phyloP scores from a whole-genome alignment of 2,113 vertebrate genomes.

The Lepidothrix coronata region DNA sequence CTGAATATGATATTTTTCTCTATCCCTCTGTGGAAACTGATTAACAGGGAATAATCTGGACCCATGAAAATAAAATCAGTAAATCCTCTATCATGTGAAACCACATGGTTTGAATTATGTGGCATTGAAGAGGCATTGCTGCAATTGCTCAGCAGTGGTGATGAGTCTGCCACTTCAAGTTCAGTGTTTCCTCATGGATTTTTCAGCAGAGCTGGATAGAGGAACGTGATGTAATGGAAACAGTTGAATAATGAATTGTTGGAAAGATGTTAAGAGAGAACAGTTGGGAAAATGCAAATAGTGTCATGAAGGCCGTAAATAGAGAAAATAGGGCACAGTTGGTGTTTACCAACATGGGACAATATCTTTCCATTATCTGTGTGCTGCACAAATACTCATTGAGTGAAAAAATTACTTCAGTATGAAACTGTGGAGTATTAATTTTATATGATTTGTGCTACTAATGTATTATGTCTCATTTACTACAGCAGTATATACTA shows the following conservation, averaged over 20 bases:
- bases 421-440: background rate
- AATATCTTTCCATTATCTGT: background rate
- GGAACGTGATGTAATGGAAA: background rate
- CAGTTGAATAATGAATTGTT: background rate
- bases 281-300: background rate
- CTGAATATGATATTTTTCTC: background rate
- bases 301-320: background rate
- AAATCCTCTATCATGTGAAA: background rate
- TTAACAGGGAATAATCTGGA: background rate
- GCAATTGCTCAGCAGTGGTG: background rate
- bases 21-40: background rate
- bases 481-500: background rate
- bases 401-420: background rate
- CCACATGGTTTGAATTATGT: background rate
- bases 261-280: background rate
- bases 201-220: background rate
- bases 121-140: background rate
- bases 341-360: background rate
- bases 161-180: background rate
- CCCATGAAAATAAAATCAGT: background rate
- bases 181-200: background rate
- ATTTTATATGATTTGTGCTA: background rate
- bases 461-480: conserved; percentile 9
- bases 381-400: background rate
- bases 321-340: background rate